A percentile compares a stretch with the other conserved stretches of the same genome.
Conservation (phyloP, 23 tunicate genomes). For the Halocynthia roretzi region DNA sequence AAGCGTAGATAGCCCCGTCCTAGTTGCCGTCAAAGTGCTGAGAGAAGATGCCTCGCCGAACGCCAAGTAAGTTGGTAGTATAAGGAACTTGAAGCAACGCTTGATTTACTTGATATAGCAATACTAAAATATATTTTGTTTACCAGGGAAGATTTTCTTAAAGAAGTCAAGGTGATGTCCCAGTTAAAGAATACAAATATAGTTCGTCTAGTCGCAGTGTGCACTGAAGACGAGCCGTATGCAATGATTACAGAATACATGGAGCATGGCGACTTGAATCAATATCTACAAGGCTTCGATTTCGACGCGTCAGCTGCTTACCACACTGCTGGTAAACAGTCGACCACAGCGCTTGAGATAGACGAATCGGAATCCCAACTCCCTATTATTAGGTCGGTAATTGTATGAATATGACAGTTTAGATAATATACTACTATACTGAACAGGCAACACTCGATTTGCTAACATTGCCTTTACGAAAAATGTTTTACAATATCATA, state of each 20-base stretch:
- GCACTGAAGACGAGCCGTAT: conserved; percentile 56
- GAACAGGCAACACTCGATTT: no score
- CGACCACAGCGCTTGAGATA: no score
- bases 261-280: conserved; percentile 82
- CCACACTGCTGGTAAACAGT: no score
- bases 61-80: conserved; percentile 57
- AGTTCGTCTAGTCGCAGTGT: conserved; percentile 77
- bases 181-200: conserved; percentile 63
- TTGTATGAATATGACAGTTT: neutral
- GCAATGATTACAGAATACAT: conserved; percentile 92
- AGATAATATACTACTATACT: no score
- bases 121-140: neutral
- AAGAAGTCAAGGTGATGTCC: conserved; percentile 75
- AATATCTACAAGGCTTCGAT: conserved; percentile 11
- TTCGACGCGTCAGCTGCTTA: neutral
- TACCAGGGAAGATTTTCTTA: conserved; percentile 67
- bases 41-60: conserved; percentile 65
- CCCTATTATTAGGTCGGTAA: neutral
- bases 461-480: no score
- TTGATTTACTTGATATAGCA: neutral
- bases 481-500: no score
- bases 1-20: conserved; percentile 31
- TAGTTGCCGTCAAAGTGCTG: conserved; percentile 82
- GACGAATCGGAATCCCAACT: neutral
- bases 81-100: neutral